Evolutionary conservation across 2,797 vertebrate genomes (phyloP).

Genomic region (Pseudomugil gertrudae): DNA sequence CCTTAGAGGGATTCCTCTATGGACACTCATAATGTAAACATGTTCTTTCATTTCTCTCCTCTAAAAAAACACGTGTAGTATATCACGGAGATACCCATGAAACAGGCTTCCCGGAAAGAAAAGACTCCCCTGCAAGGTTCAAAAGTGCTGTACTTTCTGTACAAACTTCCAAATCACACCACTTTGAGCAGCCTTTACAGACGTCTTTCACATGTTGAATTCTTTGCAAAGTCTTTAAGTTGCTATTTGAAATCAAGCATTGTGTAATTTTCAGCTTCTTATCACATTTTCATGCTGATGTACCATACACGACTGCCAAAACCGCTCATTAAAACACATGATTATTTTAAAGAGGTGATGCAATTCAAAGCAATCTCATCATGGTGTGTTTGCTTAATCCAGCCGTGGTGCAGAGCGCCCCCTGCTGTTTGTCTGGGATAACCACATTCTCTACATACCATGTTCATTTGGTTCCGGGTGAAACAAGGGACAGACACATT

Average conservation of each 20-base stretch:
- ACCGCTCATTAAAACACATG: constrained; percentile 55
- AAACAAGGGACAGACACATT: not conserved
- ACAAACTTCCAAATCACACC: constrained; percentile 57
- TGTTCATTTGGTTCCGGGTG: not conserved
- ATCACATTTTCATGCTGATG: constrained; percentile 60
- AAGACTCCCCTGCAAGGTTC: constrained; percentile 35
- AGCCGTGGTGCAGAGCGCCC: constrained; percentile 46
- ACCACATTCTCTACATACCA: not conserved
- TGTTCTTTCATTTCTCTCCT: constrained; percentile 30
- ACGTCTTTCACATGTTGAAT: constrained; percentile 42
- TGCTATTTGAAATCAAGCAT: constrained; percentile 42
- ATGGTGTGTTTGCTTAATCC: not conserved
- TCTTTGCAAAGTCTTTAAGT: constrained; percentile 41
- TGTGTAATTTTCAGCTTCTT: constrained; percentile 47
- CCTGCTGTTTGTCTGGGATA: constrained; percentile 63
- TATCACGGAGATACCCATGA: constrained; percentile 53
- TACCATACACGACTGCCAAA: constrained; percentile 55
- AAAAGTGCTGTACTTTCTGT: constrained; percentile 40
- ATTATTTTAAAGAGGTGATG: constrained; percentile 74
- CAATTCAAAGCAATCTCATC: constrained; percentile 62
- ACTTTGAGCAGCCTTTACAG: constrained; percentile 37
- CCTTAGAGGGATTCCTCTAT: not conserved
- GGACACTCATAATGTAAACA: constrained; percentile 32
- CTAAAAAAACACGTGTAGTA: constrained; percentile 40
- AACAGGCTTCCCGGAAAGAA: constrained; percentile 60